A percentile compares a stretch with the other conserved stretches of the same genome.
Conservation (phyloP, 2,888 invertebrate genomes). For the Euplexia lucipara region DNA sequence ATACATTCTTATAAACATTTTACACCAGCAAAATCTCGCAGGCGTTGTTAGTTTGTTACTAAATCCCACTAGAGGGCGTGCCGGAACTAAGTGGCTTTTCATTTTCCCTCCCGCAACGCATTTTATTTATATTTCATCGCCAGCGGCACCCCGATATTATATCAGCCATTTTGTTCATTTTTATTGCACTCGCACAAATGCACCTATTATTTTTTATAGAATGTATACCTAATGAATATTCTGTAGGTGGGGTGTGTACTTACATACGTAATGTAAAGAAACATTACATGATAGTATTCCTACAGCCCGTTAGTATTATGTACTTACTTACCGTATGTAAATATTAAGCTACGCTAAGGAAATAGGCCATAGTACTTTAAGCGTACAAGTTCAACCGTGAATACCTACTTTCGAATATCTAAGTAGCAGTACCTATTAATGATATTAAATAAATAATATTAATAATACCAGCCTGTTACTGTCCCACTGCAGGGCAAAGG, state of each 20-base stretch:
- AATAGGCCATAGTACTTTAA: too few relatives aligned
- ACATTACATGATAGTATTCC: too few relatives aligned
- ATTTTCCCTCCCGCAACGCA: slow-evolving; percentile 78
- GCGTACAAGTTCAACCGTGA: too few relatives aligned
- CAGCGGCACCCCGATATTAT: slow-evolving; percentile 83
- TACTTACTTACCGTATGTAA: too few relatives aligned
- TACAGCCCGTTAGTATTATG: too few relatives aligned
- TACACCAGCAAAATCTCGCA: slow-evolving; percentile 32
- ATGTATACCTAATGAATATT: slow-evolving; percentile 75
- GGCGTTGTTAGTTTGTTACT: slow-evolving; percentile 66
- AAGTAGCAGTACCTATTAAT: too few relatives aligned
- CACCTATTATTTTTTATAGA: slow-evolving; percentile 83
- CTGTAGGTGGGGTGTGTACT: slow-evolving; percentile 44
- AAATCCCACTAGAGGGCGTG: slow-evolving; percentile 81
- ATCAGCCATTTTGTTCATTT: slow-evolving; percentile 87
- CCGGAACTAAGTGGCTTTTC: slow-evolving; percentile 83
- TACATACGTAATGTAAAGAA: neutral
- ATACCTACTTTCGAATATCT: too few relatives aligned
- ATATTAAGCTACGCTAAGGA: too few relatives aligned
- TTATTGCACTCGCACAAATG: slow-evolving; percentile 85
- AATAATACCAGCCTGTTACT: too few relatives aligned
- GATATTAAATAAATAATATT: too few relatives aligned
- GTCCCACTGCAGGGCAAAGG: too few relatives aligned
- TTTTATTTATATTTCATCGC: slow-evolving; percentile 91
- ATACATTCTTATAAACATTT: slow-evolving; percentile 32